phyloP scores from a whole-genome alignment of 2,888 invertebrate genomes.

The Marasmarcha lunaedactyla region DNA sequence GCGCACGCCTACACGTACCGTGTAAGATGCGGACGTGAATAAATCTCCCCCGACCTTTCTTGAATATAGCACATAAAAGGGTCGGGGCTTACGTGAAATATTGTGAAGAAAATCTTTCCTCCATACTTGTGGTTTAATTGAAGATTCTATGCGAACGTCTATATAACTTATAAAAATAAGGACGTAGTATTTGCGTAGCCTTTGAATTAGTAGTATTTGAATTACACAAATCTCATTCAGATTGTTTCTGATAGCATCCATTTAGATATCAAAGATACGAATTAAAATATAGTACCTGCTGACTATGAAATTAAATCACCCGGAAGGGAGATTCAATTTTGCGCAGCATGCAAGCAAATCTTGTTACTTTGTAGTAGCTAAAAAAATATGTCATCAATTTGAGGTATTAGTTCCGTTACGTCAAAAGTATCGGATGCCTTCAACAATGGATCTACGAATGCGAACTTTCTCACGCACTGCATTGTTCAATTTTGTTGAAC shows the following conservation, averaged over 20 bases:
- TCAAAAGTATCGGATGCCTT: neutral
- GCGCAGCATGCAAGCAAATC: no score
- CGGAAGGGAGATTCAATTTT: no score
- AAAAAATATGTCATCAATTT: neutral
- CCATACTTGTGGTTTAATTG: no score
- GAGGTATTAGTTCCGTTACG: neutral
- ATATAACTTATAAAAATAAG: neutral
- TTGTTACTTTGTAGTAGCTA: no score
- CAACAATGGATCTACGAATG: constrained; percentile 1
- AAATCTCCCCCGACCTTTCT: constrained; percentile 32
- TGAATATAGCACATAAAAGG: neutral
- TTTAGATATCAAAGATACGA: no score
- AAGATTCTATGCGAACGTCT: no score
- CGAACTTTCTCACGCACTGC: neutral
- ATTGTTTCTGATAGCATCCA: no score
- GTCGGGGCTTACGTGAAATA: neutral
- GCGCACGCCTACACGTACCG: constrained; percentile 41
- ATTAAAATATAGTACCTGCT: no score
- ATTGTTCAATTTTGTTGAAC: neutral
- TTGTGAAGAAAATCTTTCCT: neutral
- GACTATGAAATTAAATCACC: no score
- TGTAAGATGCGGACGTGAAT: constrained; percentile 38
- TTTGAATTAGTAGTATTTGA: no score
- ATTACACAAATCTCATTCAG: no score
- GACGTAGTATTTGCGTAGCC: neutral